Evolutionary conservation across 1,140 invertebrate species (phyloP).

Genomic region (Probaryconus sp.): DNA sequence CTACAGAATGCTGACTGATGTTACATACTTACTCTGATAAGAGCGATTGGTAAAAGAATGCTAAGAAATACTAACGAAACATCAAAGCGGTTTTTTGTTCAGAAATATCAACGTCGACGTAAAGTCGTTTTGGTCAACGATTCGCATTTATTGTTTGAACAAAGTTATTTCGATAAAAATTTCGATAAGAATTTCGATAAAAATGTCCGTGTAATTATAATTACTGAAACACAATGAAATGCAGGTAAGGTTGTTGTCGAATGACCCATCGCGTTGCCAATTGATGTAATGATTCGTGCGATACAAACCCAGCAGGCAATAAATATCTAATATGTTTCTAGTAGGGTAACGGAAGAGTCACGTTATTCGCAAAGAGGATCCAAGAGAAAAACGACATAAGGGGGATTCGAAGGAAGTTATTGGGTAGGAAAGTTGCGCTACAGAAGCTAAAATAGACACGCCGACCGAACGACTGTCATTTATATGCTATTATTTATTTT

Average conservation of each 20-base stretch:
- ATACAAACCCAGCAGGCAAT: slow-evolving; percentile 72
- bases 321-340: slow-evolving; percentile 79
- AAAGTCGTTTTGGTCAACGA: too few species aligned
- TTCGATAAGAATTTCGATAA: too few species aligned
- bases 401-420: slow-evolving; percentile 19
- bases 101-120: too few species aligned
- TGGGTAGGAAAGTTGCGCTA: slow-evolving; percentile 49
- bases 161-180: too few species aligned
- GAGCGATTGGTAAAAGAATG: slow-evolving; percentile 12
- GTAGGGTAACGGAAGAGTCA: slow-evolving; percentile 69
- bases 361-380: slow-evolving; percentile 53
- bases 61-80: slow-evolving; percentile 17
- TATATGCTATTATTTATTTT: slow-evolving; percentile 77
- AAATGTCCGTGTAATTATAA: slow-evolving; percentile 49
- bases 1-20: slow-evolving; percentile 23
- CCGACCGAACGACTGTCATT: slow-evolving; percentile 74
- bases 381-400: slow-evolving; percentile 13
- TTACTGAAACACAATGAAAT: slow-evolving; percentile 33
- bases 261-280: slow-evolving; percentile 56
- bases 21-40: slow-evolving; percentile 39
- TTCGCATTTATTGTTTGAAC: too few species aligned
- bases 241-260: slow-evolving; percentile 21
- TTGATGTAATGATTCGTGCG: slow-evolving; percentile 67
- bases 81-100: slow-evolving; percentile 16
- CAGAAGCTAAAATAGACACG: slow-evolving; percentile 77